phyloP scores from a whole-genome alignment of 2,797 vertebrate genomes.

The Enteromius mattozi region DNA sequence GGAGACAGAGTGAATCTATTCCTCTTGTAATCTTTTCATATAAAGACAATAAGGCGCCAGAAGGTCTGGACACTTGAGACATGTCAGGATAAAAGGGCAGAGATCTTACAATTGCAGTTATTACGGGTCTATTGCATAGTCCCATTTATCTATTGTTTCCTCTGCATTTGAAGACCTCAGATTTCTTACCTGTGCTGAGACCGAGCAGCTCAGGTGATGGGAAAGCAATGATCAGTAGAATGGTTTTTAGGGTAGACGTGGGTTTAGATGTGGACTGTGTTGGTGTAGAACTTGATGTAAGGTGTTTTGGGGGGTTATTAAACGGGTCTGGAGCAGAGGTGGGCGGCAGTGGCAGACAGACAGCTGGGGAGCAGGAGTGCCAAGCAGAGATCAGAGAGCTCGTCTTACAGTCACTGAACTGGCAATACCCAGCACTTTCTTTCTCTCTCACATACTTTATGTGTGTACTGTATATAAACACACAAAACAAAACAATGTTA shows the following conservation, averaged over 20 bases:
- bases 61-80: constrained; percentile 59
- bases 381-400: constrained; percentile 76
- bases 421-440: constrained; percentile 40
- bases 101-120: constrained; percentile 56
- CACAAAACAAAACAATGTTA: constrained; percentile 23
- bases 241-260: not conserved
- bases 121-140: constrained; percentile 10
- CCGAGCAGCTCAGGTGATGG: constrained; percentile 11
- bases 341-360: constrained; percentile 76
- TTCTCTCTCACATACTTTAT: constrained; percentile 35
- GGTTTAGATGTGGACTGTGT: constrained; percentile 5
- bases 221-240: not conserved
- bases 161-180: not conserved
- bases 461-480: constrained; percentile 24
- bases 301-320: constrained; percentile 30
- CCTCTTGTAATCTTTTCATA: constrained; percentile 49
- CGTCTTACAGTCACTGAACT: constrained; percentile 66
- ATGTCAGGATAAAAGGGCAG: constrained; percentile 59
- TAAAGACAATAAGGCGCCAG: constrained; percentile 57
- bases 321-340: constrained; percentile 70
- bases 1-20: constrained; percentile 24
- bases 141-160: constrained; percentile 29
- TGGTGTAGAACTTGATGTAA: constrained; percentile 17
- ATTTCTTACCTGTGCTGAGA: not conserved
- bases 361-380: constrained; percentile 81